Evolutionary conservation across 2,888 invertebrate species (phyloP).

Genomic region (Dugesia japonica): DNA sequence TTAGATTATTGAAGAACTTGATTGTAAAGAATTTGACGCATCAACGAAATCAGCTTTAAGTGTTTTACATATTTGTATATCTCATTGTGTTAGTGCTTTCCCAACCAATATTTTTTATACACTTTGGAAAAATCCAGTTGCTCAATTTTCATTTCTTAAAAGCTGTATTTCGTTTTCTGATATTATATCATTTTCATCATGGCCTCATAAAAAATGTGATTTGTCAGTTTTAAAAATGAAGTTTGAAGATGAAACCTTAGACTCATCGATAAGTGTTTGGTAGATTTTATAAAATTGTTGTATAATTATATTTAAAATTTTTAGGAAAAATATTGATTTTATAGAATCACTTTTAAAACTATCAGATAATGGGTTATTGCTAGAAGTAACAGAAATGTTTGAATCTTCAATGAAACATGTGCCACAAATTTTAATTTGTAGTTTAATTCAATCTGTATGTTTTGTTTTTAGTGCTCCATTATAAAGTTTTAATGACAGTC

Average conservation of each 20-base stretch:
- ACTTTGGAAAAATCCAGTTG: neutral
- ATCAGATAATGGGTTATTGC: neutral
- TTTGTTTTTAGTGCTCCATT: no score
- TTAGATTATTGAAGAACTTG: constrained; percentile 13
- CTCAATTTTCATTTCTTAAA: constrained; percentile 10
- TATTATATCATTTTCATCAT: neutral
- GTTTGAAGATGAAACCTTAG: neutral
- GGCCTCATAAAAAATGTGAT: neutral
- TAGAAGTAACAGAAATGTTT: neutral
- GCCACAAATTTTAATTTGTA: neutral
- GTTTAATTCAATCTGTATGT: neutral
- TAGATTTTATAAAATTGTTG: neutral
- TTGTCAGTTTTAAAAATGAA: neutral
- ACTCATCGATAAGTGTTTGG: neutral
- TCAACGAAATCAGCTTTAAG: neutral
- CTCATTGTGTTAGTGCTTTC: neutral
- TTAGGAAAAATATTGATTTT: constrained; percentile 13
- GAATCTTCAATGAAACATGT: neutral
- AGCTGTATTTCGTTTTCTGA: neutral
- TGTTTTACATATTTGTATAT: neutral
- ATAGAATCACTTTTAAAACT: neutral
- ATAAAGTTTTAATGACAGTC: neutral
- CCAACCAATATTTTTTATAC: neutral
- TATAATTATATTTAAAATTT: neutral
- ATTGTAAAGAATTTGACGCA: constrained; percentile 7